phyloP scores from a whole-genome alignment of 23 tunicate species.

The Phallusia fumigata region DNA sequence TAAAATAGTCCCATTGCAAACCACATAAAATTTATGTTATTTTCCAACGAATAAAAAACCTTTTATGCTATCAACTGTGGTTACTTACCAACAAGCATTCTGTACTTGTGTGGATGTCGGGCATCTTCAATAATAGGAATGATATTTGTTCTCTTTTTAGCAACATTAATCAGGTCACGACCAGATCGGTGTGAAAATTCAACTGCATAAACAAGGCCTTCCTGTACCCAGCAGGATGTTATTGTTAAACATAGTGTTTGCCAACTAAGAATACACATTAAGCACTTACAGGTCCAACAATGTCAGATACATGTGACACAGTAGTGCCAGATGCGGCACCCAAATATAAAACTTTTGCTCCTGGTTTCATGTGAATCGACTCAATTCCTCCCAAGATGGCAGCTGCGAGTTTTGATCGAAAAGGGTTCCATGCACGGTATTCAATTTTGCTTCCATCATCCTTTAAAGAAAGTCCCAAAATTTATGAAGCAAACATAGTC shows the following conservation, averaged over 20 bases:
- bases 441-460: slow-evolving; percentile 83
- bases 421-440: slow-evolving; percentile 99
- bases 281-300: slow-evolving; percentile 90
- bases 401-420: slow-evolving; percentile 94
- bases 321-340: slow-evolving; percentile 99
- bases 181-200: slow-evolving; percentile 99
- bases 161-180: slow-evolving; percentile 96
- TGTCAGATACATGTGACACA: slow-evolving; percentile 96
- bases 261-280: not conserved
- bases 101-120: slow-evolving; percentile 96
- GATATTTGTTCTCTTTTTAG: slow-evolving; percentile 90
- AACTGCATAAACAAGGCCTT: slow-evolving; percentile 94
- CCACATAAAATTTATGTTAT: too few species aligned
- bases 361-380: slow-evolving; percentile 94
- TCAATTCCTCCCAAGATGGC: slow-evolving; percentile 92
- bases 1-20: too few species aligned
- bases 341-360: slow-evolving; percentile 82
- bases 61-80: too few species aligned
- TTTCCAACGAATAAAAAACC: too few species aligned
- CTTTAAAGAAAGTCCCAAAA: slow-evolving; percentile 20
- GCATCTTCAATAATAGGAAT: slow-evolving; percentile 95
- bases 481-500: not conserved
- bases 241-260: not conserved
- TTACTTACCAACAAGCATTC: slow-evolving; percentile 95
- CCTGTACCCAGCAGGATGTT: slow-evolving; percentile 29